Percentiles rank a stretch among this genome's conserved stretches.
Evolutionary conservation across 2,888 invertebrate genomes (phyloP).

Genomic region (Acanthopleura granulata): DNA sequence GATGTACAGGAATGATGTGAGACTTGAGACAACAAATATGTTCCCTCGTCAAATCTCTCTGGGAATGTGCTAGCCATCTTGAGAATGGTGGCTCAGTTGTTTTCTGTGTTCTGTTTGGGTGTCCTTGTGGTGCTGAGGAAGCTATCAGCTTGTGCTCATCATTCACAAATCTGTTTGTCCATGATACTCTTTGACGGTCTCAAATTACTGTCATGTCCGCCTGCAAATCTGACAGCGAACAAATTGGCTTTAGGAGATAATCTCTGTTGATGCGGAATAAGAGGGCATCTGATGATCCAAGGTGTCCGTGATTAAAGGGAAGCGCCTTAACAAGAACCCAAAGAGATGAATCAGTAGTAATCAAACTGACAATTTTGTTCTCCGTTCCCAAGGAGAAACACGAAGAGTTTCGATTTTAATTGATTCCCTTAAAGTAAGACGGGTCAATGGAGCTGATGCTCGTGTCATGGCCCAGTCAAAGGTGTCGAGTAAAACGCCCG

Average conservation of each 20-base stretch:
- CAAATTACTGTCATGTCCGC: too few species aligned
- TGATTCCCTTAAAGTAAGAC: not conserved
- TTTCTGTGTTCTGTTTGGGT: too few species aligned
- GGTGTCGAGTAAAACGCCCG: not conserved
- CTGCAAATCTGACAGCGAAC: not conserved
- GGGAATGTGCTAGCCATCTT: too few species aligned
- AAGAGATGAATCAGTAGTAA: conserved; percentile 3
- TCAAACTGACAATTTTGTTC: conserved; percentile 4
- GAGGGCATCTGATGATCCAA: not conserved
- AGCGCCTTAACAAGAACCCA: not conserved
- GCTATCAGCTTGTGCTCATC: too few species aligned
- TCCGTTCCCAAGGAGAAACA: not conserved
- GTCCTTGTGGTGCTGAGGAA: too few species aligned
- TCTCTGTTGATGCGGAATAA: conserved; percentile 5
- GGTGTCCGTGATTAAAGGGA: conserved; percentile 6
- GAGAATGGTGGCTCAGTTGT: too few species aligned
- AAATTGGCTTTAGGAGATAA: conserved; percentile 7
- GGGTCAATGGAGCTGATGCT: too few species aligned
- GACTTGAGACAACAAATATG: too few species aligned
- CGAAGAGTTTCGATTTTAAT: not conserved
- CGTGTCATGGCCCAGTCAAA: not conserved
- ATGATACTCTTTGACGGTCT: too few species aligned
- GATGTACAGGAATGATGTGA: too few species aligned
- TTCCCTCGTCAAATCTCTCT: too few species aligned
- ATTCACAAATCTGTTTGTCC: too few species aligned